These are phyloP conservation scores for Habropoda laboriosa DNA, from an alignment of 1,140 invertebrate species.

Conservation along the genomic window DNA sequence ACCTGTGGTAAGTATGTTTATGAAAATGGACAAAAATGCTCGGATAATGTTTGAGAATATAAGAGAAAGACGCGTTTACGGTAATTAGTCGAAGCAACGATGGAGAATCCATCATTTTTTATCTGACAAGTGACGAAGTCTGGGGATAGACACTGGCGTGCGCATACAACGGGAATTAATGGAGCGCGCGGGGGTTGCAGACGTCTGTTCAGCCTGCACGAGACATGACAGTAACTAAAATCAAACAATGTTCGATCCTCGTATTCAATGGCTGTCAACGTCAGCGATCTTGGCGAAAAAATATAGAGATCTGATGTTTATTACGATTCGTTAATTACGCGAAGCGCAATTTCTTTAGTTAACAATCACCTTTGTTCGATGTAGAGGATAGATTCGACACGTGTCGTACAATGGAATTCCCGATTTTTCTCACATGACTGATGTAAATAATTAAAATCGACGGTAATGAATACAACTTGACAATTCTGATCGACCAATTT, in stretches of 20 bases:
- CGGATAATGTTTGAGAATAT: not conserved
- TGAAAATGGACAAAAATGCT: not conserved
- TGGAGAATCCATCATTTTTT: constrained; percentile 51
- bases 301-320: not conserved
- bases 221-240: constrained; percentile 64
- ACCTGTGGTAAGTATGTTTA: no score
- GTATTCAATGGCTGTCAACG: constrained; percentile 45
- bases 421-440: no score
- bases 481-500: no score
- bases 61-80: not conserved
- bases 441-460: no score
- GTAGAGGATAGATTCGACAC: no score
- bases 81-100: constrained; percentile 47
- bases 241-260: constrained; percentile 58
- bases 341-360: not conserved
- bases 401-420: no score
- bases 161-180: constrained; percentile 55
- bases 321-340: not conserved
- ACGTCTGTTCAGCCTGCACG: constrained; percentile 32
- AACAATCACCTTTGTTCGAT: no score
- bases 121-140: constrained; percentile 36
- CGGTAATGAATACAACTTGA: no score
- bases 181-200: constrained; percentile 20
- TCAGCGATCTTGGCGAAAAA: constrained; percentile 15
- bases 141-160: constrained; percentile 2